These are phyloP conservation scores for Danio aesculapii DNA, from an alignment of 2,797 vertebrate genomes.

Conservation along the genomic window DNA sequence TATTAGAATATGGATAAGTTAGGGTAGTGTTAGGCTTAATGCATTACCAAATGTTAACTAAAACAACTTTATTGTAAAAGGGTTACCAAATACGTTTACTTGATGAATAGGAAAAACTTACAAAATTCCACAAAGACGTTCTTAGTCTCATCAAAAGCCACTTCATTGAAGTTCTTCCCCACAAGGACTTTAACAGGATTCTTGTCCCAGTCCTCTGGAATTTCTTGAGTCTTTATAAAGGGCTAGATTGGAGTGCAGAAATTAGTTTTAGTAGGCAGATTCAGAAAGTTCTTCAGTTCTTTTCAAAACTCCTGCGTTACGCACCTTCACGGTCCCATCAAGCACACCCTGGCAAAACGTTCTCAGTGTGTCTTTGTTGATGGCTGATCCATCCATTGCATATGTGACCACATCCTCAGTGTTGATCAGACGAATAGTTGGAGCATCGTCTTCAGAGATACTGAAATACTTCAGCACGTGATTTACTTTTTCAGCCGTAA, in stretches of 20 bases:
- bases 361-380: constrained; percentile 69
- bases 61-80: no score
- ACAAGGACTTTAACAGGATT: constrained; percentile 89
- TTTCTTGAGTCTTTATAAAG: constrained; percentile 80
- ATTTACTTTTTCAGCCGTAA: constrained; percentile 63
- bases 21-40: no score
- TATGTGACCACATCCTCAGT: constrained; percentile 85
- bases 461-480: constrained; percentile 87
- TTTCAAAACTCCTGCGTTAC: neutral
- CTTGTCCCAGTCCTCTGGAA: constrained; percentile 90
- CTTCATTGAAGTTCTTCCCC: constrained; percentile 90
- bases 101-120: constrained; percentile 71
- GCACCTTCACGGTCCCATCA: constrained; percentile 83
- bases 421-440: constrained; percentile 83
- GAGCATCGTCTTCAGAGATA: constrained; percentile 73
- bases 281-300: neutral
- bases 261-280: neutral
- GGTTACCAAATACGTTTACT: neutral
- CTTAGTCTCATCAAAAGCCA: constrained; percentile 88
- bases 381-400: constrained; percentile 41
- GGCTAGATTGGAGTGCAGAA: constrained; percentile 67
- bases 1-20: no score
- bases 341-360: constrained; percentile 81
- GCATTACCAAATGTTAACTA: no score
- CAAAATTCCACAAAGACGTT: constrained; percentile 95